These are phyloP conservation scores for Calyptomena viridis DNA, from an alignment of 2,113 vertebrate species.

Conservation along the genomic window DNA sequence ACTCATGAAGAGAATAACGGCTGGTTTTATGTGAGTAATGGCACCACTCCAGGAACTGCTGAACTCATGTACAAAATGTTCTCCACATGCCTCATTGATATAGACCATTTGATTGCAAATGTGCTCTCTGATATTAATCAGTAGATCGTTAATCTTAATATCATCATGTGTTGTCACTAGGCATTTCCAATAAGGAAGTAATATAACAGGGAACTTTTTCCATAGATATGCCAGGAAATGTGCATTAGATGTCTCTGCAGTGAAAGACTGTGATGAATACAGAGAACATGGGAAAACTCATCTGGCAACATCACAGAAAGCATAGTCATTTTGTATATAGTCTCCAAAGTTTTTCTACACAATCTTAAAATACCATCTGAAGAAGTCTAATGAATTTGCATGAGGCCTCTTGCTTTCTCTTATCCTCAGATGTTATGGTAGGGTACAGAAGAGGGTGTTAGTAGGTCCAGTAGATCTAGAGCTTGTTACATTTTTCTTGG, in stretches of 20 bases:
- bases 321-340: background rate
- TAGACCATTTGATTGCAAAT: constrained; percentile 44
- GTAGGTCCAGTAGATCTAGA: background rate
- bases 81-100: constrained; percentile 29
- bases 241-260: background rate
- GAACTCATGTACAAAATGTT: constrained; percentile 51
- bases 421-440: background rate
- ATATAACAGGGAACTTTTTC: background rate
- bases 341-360: background rate
- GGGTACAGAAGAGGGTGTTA: background rate
- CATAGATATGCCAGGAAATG: background rate
- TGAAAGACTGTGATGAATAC: background rate
- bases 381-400: background rate
- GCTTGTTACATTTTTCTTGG: background rate
- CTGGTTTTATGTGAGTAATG: constrained; percentile 25
- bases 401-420: background rate
- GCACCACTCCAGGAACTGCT: constrained; percentile 8
- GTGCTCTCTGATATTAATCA: constrained; percentile 28
- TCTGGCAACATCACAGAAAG: background rate
- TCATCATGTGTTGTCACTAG: background rate
- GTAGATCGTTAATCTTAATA: constrained; percentile 28
- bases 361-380: background rate
- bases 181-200: constrained; percentile 4
- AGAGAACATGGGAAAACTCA: background rate
- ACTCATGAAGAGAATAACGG: background rate